Conservation (phyloP, 92 coral and sea anemone species). For the Epizoanthus fatuus region DNA sequence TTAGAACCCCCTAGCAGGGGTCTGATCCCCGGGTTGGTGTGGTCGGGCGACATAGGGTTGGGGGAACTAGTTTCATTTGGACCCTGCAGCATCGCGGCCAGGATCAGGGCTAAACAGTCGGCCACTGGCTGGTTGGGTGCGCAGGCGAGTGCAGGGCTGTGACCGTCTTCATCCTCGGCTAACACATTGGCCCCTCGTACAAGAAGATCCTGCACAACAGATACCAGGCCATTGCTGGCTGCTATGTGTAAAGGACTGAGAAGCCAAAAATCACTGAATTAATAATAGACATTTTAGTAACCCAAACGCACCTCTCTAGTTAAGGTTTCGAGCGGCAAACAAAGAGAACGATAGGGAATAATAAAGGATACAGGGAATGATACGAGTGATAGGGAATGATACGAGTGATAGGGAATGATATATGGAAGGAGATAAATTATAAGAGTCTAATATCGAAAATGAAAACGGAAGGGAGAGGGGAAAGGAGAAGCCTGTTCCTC, state of each 20-base stretch:
- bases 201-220: conserved; percentile 95
- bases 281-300: no score
- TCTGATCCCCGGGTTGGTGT: conserved; percentile 22
- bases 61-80: conserved; percentile 47
- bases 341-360: no score
- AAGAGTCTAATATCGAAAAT: no score
- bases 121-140: conserved; percentile 98
- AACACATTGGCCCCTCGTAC: conserved; percentile 91
- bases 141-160: conserved; percentile 96
- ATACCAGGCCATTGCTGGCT: conserved; percentile 93
- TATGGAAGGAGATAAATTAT: no score
- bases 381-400: no score
- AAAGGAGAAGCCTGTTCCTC: no score
- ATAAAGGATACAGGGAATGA: no score
- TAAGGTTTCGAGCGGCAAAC: no score
- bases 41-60: conserved; percentile 32
- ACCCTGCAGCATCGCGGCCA: conserved; percentile 90
- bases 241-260: conserved; percentile 93
- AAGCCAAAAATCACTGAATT: neutral
- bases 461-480: no score
- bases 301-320: no score
- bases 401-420: no score
- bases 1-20: conserved; percentile 20
- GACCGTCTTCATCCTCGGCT: conserved; percentile 97
- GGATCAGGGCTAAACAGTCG: conserved; percentile 89